phyloP scores from a whole-genome alignment of 2,113 vertebrate species.

The zebrafish (Danio rerio) region DNA sequence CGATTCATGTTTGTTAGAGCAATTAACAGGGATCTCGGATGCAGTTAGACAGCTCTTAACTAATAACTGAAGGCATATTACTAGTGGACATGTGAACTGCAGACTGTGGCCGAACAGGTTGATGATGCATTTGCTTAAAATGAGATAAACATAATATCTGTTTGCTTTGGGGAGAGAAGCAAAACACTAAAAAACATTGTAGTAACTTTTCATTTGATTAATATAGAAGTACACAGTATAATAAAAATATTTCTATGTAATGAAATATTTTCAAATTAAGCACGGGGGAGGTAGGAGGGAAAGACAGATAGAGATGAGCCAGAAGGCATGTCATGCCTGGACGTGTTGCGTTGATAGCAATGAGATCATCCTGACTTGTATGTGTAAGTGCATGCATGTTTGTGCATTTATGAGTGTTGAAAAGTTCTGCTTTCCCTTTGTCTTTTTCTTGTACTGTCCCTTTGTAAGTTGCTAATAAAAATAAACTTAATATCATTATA shows the following conservation, averaged over 20 bases:
- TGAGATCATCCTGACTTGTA: constrained; percentile 71
- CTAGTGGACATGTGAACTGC: not conserved
- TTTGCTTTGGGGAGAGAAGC: not conserved
- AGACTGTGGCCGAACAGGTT: not conserved
- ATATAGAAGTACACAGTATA: not conserved
- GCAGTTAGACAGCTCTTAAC: not conserved
- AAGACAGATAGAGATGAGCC: constrained; percentile 30
- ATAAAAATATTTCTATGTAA: too few species aligned
- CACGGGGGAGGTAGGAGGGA: constrained; percentile 2
- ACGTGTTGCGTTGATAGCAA: constrained; percentile 68
- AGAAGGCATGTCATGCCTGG: constrained; percentile 66
- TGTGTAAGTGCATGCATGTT: not conserved
- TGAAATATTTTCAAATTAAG: too few species aligned
- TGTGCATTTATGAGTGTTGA: constrained; percentile 32
- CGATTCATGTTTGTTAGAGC: not conserved
- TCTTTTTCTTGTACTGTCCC: too few species aligned
- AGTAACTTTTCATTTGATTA: not conserved
- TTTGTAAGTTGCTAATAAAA: not conserved
- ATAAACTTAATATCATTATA: too few species aligned
- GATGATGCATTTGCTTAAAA: not conserved
- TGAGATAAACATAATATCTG: not conserved
- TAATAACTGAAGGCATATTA: not conserved
- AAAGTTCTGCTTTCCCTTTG: not conserved
- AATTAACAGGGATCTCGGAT: not conserved
- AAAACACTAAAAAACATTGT: not conserved